Evolutionary conservation across 2,888 invertebrate species (phyloP), one percentile per base, ranked within the genome.

Genomic region (Ochropleura leucogaster): DNA sequence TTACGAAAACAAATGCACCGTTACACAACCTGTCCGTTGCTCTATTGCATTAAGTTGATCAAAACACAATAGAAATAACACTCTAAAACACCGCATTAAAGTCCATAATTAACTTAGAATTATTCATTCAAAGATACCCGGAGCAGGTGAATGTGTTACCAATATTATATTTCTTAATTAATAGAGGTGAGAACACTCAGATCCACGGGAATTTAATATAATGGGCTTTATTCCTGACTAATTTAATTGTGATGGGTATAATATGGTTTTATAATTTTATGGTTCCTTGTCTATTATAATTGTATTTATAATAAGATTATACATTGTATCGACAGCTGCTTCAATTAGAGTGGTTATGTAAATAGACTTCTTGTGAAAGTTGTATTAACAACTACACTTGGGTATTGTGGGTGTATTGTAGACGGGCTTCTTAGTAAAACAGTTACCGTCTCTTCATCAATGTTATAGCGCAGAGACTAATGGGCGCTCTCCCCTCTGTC

Each of bases 1-100:
- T 93, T 93, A 94, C 93, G 91, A 94, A 94, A 94, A 94, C 93
- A 93, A 93, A 94, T 94, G 93, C 92, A 94, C 94, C 93, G 93
- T 94, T 95, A 93, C 90, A 87, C 89, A 91, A 92, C 90, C 89
- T 87, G 89, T 85, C 87, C 84, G 83, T 85, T 88, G 77, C 79
- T 88, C 90, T 90, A 89, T 88, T 88, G 85, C 83, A 87, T 88
- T 86, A 85, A 81, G 86, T 74, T 74, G 68, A 83, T 77, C 59
- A 18, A 40, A 68, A 60, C 18, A 80, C 79, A 84, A 51, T 72
- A 80, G 60, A 92, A 87, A 89, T 75, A 83, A 63, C 70, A 85
- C 89, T 82, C 79, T 92, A 89, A 74, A 0, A 0, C 55, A 9
- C 55, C 12, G 71, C 0, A 20, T 64, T 90, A 92, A 80, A 86